Evolutionary conservation across 2,888 invertebrate species (phyloP), one percentile per base, ranked within the genome.

Genomic region (Ectobius pallidus): DNA sequence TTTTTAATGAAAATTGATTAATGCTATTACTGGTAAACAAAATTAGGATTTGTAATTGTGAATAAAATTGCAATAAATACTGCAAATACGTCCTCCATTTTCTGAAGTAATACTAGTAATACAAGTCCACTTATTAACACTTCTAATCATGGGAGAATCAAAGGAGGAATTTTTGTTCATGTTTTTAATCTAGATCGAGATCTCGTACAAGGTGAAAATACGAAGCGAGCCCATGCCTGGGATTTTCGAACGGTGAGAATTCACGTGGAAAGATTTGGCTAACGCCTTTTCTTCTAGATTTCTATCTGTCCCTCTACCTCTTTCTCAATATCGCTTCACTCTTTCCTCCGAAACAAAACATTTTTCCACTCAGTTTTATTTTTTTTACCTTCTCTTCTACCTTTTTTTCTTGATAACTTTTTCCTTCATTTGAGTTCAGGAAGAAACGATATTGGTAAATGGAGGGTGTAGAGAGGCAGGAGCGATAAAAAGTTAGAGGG

Each of bases 201-300:
- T 11, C 4, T 27, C 2, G 30, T 3, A 14, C 22, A 2, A 20
- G 49, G 11, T 27, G 11, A 9, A 58, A n/a, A 58, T n/a, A n/a
- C n/a, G 30, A 30, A 34, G 11, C 34, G 58, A n/a, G 16, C 6
- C 32, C 14, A 30, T 30, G 22, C 30, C 58, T 30, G 2, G 30
- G 30, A 58, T 58, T 58, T 30, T 27, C 22, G 55, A 55, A 55
- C 27, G 27, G 55, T 9, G n/a, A 55, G 42, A 44, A 65, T 44
- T 65, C 65, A 46, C 39, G 44, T 65, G 65, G 65, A 65, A 65
- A 65, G 46, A 65, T 65, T 65, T 46, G 65, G 65, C 42, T 65
- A 65, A 44, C 65, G 65, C 65, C 65, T 65, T n/a, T 65, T 65
- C 44, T 65, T 46, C 46, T 27, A 18, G 65, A 65, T 65, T 42